These are phyloP conservation scores for Eilema sororculum DNA, from an alignment of 2,888 invertebrate genomes.

Conservation along the genomic window DNA sequence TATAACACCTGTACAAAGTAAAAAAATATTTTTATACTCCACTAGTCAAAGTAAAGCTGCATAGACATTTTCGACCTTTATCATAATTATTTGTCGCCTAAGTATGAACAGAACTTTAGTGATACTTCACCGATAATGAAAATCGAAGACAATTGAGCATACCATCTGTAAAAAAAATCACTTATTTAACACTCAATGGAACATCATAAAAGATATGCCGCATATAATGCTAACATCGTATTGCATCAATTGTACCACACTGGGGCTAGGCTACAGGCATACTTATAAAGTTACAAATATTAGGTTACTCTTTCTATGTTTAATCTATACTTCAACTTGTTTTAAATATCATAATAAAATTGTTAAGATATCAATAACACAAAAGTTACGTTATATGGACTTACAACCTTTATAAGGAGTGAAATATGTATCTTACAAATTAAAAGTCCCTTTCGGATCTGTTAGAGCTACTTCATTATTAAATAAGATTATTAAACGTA, in stretches of 20 bases:
- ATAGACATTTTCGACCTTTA: conserved; percentile 58
- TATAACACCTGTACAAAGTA: conserved; percentile 85
- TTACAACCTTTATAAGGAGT: conserved; percentile 84
- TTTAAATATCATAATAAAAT: conserved; percentile 79
- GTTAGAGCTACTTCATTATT: conserved; percentile 52
- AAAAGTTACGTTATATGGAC: conserved; percentile 81
- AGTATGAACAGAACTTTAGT: conserved; percentile 54
- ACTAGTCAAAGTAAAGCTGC: conserved; percentile 81
- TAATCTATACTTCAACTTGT: conserved; percentile 72
- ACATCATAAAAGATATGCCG: conserved; percentile 61
- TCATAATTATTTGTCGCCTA: conserved; percentile 55
- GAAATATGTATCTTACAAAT: conserved; percentile 66
- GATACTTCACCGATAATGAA: conserved; percentile 49
- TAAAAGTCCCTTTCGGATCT: conserved; percentile 65
- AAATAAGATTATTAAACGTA: conserved; percentile 36
- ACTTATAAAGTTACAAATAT: conserved; percentile 73
- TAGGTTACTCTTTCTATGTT: conserved; percentile 70
- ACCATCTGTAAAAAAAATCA: conserved; percentile 41
- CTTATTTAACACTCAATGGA: conserved; percentile 51
- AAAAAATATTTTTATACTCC: conserved; percentile 84
- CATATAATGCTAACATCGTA: conserved; percentile 54
- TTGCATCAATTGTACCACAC: conserved; percentile 57
- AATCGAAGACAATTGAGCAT: conserved; percentile 54
- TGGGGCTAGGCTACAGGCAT: conserved; percentile 68
- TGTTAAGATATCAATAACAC: conserved; percentile 81